phyloP scores from a whole-genome alignment of 2,113 vertebrate species.

The Mormoops blainvillei region DNA sequence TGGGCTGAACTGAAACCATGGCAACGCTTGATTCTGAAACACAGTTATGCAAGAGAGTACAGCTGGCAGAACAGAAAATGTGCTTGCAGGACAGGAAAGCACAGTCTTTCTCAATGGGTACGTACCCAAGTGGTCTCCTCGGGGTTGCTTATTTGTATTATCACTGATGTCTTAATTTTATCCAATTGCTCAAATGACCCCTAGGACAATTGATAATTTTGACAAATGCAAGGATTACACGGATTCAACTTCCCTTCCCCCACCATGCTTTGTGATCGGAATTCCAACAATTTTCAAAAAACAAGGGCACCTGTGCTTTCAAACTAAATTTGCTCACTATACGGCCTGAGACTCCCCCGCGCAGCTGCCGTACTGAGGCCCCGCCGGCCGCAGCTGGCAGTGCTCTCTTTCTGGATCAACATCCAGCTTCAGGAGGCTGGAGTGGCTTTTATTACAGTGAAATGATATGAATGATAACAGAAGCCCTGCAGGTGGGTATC shows the following conservation, averaged over 20 bases:
- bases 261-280: constrained; percentile 65
- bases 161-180: neutral
- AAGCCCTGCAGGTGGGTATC: constrained; percentile 73
- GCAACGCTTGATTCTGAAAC: constrained; percentile 38
- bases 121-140: neutral
- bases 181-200: constrained; percentile 58
- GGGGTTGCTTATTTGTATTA: neutral
- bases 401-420: constrained; percentile 58
- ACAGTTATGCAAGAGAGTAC: neutral
- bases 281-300: constrained; percentile 79
- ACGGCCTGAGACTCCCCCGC: neutral
- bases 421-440: constrained; percentile 63
- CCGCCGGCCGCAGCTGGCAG: constrained; percentile 61
- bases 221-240: constrained; percentile 76
- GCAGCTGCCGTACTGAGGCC: constrained; percentile 38
- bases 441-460: constrained; percentile 68
- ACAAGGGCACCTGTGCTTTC: constrained; percentile 79
- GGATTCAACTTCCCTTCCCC: neutral
- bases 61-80: neutral
- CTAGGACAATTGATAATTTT: constrained; percentile 75
- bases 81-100: neutral
- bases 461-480: constrained; percentile 70
- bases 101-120: neutral
- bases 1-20: constrained; percentile 52
- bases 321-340: constrained; percentile 41